A percentile compares a stretch with the other conserved stretches of the same genome.
phyloP scores from a whole-genome alignment of 2,888 invertebrate species.

The Diarsia dahlii region DNA sequence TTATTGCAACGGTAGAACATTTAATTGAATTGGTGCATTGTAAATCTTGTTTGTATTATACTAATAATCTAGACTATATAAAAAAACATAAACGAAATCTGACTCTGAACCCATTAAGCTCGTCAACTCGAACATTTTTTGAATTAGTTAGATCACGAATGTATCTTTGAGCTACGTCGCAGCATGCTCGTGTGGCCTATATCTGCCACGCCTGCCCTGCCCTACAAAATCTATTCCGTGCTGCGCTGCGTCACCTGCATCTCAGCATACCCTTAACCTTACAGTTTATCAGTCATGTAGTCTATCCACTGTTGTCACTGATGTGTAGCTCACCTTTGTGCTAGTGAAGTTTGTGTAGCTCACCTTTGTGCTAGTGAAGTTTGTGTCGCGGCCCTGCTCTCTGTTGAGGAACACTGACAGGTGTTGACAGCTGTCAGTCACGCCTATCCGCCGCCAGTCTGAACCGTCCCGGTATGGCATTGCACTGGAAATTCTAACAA shows the following conservation, averaged over 20 bases:
- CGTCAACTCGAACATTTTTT: too few species aligned
- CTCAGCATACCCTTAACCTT: neutral
- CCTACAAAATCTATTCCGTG: neutral
- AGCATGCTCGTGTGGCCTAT: too few species aligned
- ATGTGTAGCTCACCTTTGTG: slow-evolving; percentile 72
- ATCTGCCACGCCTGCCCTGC: too few species aligned
- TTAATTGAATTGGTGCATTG: neutral
- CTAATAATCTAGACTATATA: neutral
- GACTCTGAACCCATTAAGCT: too few species aligned
- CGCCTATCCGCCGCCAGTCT: slow-evolving; percentile 88
- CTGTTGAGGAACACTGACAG: slow-evolving; percentile 87
- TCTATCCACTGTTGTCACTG: neutral
- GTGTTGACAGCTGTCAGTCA: slow-evolving; percentile 92
- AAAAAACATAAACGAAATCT: too few species aligned
- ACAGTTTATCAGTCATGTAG: neutral
- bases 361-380: slow-evolving; percentile 77
- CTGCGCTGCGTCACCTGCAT: neutral
- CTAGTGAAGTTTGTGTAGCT: slow-evolving; percentile 71
- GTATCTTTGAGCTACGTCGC: too few species aligned
- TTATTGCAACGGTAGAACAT: neutral
- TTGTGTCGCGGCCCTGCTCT: slow-evolving; percentile 76
- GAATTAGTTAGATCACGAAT: too few species aligned
- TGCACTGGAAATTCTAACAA: slow-evolving; percentile 70
- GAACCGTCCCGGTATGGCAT: slow-evolving; percentile 77
- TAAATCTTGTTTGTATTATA: neutral